Evolutionary conservation across 2,113 vertebrate species (phyloP).

Genomic region (Cairina moschata): DNA sequence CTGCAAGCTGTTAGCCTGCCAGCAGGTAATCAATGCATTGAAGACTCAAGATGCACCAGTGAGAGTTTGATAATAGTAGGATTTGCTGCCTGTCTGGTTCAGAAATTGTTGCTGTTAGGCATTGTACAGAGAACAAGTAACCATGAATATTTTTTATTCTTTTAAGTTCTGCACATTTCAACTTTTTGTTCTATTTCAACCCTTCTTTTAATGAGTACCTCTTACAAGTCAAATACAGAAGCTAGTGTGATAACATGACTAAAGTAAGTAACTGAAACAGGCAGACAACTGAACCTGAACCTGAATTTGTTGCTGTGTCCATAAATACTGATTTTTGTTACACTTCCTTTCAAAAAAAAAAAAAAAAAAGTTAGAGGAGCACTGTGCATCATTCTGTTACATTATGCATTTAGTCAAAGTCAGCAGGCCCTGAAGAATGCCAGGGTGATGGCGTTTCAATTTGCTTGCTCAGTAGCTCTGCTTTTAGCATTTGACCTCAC

Average conservation of each 20-base stretch:
- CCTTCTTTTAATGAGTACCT: neutral
- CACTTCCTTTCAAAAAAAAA: neutral
- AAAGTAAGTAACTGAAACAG: neutral
- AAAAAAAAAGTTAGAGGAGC: neutral
- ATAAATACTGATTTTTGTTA: neutral
- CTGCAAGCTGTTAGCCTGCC: neutral
- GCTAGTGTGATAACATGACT: neutral
- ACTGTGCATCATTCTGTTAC: neutral
- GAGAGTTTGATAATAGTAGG: neutral
- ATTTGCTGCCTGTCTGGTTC: neutral
- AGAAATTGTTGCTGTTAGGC: fast-evolving
- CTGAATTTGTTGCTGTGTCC: neutral
- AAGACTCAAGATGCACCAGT: neutral
- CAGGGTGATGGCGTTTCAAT: neutral
- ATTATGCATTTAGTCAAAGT: neutral
- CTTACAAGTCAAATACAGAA: neutral
- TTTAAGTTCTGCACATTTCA: neutral
- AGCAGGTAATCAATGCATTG: neutral
- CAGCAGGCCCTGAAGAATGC: neutral
- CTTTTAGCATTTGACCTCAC: neutral
- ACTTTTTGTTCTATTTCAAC: neutral
- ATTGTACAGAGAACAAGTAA: neutral
- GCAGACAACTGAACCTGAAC: neutral
- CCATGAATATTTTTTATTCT: neutral
- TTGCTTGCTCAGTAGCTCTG: neutral